A percentile compares a stretch with the other conserved stretches of the same genome.
Evolutionary conservation across 2,797 vertebrate species (phyloP).

Genomic region (Enteromius argenteus): DNA sequence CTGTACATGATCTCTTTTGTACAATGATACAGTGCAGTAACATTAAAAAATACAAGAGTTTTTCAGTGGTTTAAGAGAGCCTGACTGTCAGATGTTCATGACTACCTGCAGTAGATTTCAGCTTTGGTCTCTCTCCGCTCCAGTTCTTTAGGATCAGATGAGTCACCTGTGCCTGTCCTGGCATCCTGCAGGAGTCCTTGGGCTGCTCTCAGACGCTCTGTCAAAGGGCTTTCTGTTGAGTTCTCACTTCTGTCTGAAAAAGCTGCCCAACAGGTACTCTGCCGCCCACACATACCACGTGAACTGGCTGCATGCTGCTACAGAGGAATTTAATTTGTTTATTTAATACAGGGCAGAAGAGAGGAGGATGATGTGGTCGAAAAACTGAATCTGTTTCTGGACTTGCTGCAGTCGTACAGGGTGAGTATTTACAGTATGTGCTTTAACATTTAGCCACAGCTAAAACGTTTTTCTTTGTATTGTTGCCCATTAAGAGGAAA

Average conservation of each 20-base stretch:
- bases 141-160: slow-evolving; percentile 91
- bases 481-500: background rate
- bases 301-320: background rate
- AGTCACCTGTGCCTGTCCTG: slow-evolving; percentile 86
- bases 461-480: background rate
- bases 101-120: background rate
- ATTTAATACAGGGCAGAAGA: slow-evolving; percentile 85
- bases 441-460: background rate
- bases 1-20: background rate
- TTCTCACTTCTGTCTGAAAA: slow-evolving; percentile 93
- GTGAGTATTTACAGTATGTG: slow-evolving; percentile 75
- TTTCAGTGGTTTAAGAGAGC: background rate
- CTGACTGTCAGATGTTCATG: background rate
- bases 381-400: slow-evolving; percentile 95
- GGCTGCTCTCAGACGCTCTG: slow-evolving; percentile 88
- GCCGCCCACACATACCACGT: background rate
- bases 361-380: slow-evolving; percentile 98
- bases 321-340: slow-evolving; percentile 38
- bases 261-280: slow-evolving; percentile 90
- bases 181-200: slow-evolving; percentile 87
- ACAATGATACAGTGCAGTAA: background rate
- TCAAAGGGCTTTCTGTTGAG: slow-evolving; percentile 93
- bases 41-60: too few species aligned
- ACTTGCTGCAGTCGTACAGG: slow-evolving; percentile 95
- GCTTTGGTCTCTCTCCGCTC: slow-evolving; percentile 31